phyloP scores from a whole-genome alignment of 2,797 vertebrate species.

The Eupleurogrammus muticus region DNA sequence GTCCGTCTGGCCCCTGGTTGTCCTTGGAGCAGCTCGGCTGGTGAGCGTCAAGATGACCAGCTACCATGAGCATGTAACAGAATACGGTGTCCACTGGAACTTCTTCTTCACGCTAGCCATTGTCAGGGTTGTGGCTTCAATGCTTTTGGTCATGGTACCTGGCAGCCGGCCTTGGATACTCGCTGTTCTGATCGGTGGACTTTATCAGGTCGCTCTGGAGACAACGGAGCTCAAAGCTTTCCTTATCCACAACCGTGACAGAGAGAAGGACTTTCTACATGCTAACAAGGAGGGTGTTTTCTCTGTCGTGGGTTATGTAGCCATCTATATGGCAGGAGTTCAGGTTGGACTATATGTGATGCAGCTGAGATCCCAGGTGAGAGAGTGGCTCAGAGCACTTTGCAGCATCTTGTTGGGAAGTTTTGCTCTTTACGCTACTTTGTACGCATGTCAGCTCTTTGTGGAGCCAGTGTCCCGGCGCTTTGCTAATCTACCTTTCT shows the following conservation, averaged over 20 bases:
- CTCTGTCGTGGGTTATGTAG: constrained; percentile 89
- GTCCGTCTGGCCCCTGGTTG: constrained; percentile 88
- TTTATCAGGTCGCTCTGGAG: constrained; percentile 89
- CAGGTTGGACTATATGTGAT: constrained; percentile 90
- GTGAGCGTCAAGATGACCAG: constrained; percentile 87
- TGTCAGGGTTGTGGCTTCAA: constrained; percentile 87
- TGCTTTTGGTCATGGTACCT: constrained; percentile 85
- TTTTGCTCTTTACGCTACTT: constrained; percentile 71
- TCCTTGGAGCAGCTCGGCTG: constrained; percentile 89
- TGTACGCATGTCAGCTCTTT: constrained; percentile 78
- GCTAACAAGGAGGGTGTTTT: constrained; percentile 95
- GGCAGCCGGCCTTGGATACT: constrained; percentile 82
- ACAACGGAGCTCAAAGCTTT: constrained; percentile 86
- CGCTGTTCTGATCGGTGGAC: constrained; percentile 78
- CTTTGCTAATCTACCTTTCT: constrained; percentile 92
- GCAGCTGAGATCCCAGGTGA: constrained; percentile 79
- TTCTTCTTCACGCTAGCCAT: constrained; percentile 95
- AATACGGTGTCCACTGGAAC: constrained; percentile 98
- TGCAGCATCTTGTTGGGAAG: constrained; percentile 73
- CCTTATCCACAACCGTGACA: constrained; percentile 85
- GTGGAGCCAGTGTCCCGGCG: constrained; percentile 91
- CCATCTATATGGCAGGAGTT: constrained; percentile 92
- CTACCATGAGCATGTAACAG: constrained; percentile 94
- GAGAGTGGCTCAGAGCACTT: constrained; percentile 83
- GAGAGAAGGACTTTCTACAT: constrained; percentile 86